These are phyloP conservation scores for Steinernema feltiae DNA, from an alignment of 1,140 invertebrate species.

Conservation along the genomic window DNA sequence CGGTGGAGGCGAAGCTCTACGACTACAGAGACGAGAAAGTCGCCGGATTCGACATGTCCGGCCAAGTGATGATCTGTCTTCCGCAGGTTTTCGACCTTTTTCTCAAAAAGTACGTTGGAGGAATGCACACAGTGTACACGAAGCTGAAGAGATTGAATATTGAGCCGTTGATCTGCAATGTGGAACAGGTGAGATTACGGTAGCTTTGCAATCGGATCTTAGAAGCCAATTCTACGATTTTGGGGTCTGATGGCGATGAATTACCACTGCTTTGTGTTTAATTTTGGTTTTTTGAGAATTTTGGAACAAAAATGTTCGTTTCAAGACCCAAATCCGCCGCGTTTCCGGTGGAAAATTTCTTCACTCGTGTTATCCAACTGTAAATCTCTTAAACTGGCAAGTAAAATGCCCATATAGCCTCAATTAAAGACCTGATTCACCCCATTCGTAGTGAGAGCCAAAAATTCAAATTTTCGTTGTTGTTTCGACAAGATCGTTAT, in stretches of 20 bases:
- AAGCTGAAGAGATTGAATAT: constrained; percentile 97
- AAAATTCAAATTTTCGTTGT: too few species aligned
- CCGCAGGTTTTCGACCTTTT: constrained; percentile 93
- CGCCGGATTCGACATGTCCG: constrained; percentile 90
- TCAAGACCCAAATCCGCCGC: neutral
- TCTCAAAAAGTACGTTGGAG: constrained; percentile 93
- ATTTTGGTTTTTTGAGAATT: neutral
- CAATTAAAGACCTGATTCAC: too few species aligned
- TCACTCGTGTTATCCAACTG: too few species aligned
- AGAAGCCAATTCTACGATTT: too few species aligned
- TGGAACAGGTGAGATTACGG: constrained; percentile 87
- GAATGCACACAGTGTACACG: constrained; percentile 95
- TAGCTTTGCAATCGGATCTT: too few species aligned
- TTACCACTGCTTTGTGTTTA: too few species aligned
- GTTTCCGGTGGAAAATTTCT: too few species aligned
- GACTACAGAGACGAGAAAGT: constrained; percentile 93
- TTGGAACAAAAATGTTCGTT: neutral
- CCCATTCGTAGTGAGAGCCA: too few species aligned
- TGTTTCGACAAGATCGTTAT: too few species aligned
- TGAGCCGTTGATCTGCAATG: constrained; percentile 95
- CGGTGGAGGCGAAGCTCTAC: constrained; percentile 29
- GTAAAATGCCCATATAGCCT: too few species aligned
- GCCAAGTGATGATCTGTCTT: constrained; percentile 90
- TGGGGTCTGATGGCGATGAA: too few species aligned
- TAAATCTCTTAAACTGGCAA: too few species aligned